A percentile compares a stretch with the other conserved stretches of the same genome.
Evolutionary conservation across 1,140 invertebrate species (phyloP).

Genomic region (Theocolax elegans): DNA sequence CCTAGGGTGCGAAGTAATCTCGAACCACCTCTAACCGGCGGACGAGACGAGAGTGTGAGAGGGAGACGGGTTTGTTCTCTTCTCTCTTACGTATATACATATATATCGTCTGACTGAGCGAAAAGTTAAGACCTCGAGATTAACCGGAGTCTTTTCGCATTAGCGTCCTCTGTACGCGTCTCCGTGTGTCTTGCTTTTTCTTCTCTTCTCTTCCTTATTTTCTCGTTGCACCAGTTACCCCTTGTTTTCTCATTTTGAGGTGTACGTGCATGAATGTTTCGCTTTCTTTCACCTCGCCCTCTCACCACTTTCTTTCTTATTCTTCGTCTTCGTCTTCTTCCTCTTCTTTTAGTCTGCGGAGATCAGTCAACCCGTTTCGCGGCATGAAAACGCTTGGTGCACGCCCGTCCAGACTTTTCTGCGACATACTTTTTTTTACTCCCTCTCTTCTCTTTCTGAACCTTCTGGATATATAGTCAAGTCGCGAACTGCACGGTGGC

Average conservation of each 20-base stretch:
- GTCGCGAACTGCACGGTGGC: too few species aligned
- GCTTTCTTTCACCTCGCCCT: too few species aligned
- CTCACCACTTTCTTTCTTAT: too few species aligned
- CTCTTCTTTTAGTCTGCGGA: too few species aligned
- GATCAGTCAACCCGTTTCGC: neutral
- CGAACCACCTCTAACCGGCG: neutral
- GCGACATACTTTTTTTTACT: neutral
- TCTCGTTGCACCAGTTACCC: too few species aligned
- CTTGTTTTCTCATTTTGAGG: too few species aligned
- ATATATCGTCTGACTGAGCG: too few species aligned
- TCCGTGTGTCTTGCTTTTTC: neutral
- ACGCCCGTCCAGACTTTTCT: neutral
- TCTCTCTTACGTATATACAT: too few species aligned
- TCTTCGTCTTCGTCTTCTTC: too few species aligned
- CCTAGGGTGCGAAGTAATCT: slow-evolving; percentile 7
- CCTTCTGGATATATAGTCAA: neutral
- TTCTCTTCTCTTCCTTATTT: neutral
- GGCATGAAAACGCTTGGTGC: neutral
- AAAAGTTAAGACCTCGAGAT: neutral
- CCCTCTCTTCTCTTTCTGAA: neutral
- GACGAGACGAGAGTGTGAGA: neutral
- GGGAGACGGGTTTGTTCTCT: too few species aligned
- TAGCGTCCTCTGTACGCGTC: neutral
- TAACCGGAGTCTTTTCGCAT: neutral
- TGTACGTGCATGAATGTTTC: too few species aligned